A percentile compares a stretch with the other conserved stretches of the same genome.
phyloP scores from a whole-genome alignment of 2,888 invertebrate genomes.

The Erannis defoliaria region DNA sequence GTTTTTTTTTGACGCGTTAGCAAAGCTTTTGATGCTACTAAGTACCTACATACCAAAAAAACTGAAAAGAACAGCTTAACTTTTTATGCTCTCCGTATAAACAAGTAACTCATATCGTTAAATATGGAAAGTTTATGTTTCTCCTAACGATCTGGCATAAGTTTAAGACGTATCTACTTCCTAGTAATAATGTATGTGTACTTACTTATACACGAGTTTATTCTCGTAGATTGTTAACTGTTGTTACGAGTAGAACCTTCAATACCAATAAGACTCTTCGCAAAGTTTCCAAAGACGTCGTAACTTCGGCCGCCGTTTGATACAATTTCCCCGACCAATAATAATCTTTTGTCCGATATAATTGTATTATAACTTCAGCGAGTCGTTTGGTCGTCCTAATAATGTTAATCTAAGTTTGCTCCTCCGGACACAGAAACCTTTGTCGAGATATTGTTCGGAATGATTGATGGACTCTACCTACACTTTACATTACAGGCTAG shows the following conservation, averaged over 20 bases:
- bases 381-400: slow-evolving; percentile 43
- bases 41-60: too few relatives aligned
- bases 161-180: too few relatives aligned
- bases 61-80: too few relatives aligned
- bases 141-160: too few relatives aligned
- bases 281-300: slow-evolving; percentile 17
- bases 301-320: slow-evolving; percentile 25
- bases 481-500: neutral
- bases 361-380: slow-evolving; percentile 42
- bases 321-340: slow-evolving; percentile 32
- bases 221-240: neutral
- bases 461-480: slow-evolving; percentile 25
- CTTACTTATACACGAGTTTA: neutral
- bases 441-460: slow-evolving; percentile 28
- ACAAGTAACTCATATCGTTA: too few relatives aligned
- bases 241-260: slow-evolving; percentile 9
- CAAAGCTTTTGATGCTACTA: too few relatives aligned
- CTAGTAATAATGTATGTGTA: neutral
- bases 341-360: slow-evolving; percentile 40
- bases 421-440: slow-evolving; percentile 39
- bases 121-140: too few relatives aligned
- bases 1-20: too few relatives aligned
- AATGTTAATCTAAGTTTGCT: slow-evolving; percentile 59
- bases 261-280: slow-evolving; percentile 20
- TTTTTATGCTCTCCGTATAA: too few relatives aligned